Conservation (phyloP, 2,113 vertebrate genomes). For the Ptyas mucosa region DNA sequence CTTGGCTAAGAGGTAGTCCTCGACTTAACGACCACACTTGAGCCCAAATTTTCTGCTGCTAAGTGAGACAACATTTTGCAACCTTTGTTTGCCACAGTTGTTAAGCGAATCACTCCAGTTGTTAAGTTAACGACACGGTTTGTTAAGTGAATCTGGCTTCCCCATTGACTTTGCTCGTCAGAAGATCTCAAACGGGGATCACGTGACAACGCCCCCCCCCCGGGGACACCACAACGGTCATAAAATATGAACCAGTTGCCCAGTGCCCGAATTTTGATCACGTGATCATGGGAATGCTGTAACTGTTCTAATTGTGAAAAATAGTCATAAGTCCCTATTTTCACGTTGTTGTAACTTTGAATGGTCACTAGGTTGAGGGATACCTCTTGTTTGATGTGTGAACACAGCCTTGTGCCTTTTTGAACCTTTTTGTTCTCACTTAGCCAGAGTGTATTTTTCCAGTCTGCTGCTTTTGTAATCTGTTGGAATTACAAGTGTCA, state of each 20-base stretch:
- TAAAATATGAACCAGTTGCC: not conserved
- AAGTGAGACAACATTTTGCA: not conserved
- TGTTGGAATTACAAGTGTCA: not conserved
- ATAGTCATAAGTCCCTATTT: too few relatives aligned
- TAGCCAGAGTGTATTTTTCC: not conserved
- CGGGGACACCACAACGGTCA: not conserved
- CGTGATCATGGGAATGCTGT: not conserved
- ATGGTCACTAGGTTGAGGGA: not conserved
- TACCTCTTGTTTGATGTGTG: not conserved
- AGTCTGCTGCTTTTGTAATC: not conserved
- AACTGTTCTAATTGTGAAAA: not conserved
- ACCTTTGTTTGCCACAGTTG: not conserved
- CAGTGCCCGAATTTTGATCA: not conserved
- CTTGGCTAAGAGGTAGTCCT: not conserved
- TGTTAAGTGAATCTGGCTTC: not conserved
- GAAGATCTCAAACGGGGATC: not conserved
- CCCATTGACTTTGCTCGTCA: not conserved
- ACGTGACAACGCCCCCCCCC: not conserved
- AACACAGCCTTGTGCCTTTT: not conserved
- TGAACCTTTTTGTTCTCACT: not conserved
- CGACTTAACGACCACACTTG: accelerated
- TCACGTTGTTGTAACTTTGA: not conserved
- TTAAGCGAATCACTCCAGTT: not conserved
- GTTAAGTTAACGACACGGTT: not conserved
- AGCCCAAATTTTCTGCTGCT: not conserved